These are phyloP conservation scores for Drosophila macrothrix DNA, from an alignment of 2,888 invertebrate species.

Conservation along the genomic window DNA sequence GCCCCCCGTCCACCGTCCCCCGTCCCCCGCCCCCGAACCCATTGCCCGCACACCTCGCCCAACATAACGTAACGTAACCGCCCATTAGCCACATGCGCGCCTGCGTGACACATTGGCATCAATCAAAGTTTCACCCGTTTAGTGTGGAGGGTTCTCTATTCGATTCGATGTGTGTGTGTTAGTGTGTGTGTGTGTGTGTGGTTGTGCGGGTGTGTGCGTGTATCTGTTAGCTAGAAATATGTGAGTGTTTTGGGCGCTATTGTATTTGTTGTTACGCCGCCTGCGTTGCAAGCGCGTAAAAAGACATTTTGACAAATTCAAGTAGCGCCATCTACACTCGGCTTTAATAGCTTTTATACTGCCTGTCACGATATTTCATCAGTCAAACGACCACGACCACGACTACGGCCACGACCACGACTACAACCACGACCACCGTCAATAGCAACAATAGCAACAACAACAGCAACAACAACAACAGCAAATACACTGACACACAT, in stretches of 20 bases:
- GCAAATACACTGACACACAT: slow-evolving; percentile 62
- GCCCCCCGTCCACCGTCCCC: no score
- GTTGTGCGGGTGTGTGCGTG: background rate
- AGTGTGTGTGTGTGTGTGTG: background rate
- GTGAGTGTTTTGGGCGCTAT: slow-evolving; percentile 25
- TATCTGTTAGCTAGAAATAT: slow-evolving; percentile 18
- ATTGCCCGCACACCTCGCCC: no score
- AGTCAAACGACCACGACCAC: slow-evolving; percentile 64
- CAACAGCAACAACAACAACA: slow-evolving; percentile 19
- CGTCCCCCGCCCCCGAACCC: no score
- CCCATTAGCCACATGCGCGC: slow-evolving; percentile 84
- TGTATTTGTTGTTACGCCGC: slow-evolving; percentile 58
- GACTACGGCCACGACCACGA: slow-evolving; percentile 39
- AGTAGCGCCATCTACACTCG: slow-evolving; percentile 82
- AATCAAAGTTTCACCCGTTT: slow-evolving; percentile 83
- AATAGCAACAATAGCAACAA: slow-evolving; percentile 30
- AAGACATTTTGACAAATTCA: slow-evolving; percentile 84
- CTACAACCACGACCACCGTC: slow-evolving; percentile 43
- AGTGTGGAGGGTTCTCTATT: slow-evolving; percentile 13
- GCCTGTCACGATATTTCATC: slow-evolving; percentile 83
- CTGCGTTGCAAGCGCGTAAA: slow-evolving; percentile 66
- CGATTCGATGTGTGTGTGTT: slow-evolving; percentile 17
- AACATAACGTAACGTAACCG: slow-evolving; percentile 46
- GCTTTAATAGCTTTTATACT: slow-evolving; percentile 82
- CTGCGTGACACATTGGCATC: slow-evolving; percentile 84